These are phyloP conservation scores for Sarcophaga bullata DNA, from an alignment of 1,140 invertebrate species.

Conservation along the genomic window DNA sequence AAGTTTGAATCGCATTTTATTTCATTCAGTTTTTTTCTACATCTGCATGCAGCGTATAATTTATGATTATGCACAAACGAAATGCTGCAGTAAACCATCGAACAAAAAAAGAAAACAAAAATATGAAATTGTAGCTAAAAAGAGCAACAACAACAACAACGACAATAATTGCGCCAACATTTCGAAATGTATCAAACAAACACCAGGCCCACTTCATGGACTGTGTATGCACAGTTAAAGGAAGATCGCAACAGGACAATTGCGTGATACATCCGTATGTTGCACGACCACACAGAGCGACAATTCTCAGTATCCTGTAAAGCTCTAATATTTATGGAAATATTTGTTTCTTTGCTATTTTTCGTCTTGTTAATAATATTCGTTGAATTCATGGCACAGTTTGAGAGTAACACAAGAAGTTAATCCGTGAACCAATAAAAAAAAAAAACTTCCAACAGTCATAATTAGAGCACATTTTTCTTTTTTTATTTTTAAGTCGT, in stretches of 20 bases:
- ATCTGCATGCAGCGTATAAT: slow-evolving; percentile 32
- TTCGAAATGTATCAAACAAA: neutral
- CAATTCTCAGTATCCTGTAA: neutral
- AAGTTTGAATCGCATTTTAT: slow-evolving; percentile 16
- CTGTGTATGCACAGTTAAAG: neutral
- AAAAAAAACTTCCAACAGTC: neutral
- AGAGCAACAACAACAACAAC: neutral
- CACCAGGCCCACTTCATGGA: neutral
- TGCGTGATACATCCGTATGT: neutral
- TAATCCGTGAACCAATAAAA: slow-evolving; percentile 3
- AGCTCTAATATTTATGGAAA: neutral
- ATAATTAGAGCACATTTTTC: neutral
- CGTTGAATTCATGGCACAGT: neutral
- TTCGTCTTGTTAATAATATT: neutral
- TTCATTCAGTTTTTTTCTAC: neutral
- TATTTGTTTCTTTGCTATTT: neutral
- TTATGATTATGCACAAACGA: slow-evolving; percentile 27
- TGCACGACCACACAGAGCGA: slow-evolving; percentile 22
- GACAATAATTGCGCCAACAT: neutral
- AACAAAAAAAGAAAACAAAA: too few species aligned
- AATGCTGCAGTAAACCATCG: neutral
- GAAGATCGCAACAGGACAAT: slow-evolving; percentile 8
- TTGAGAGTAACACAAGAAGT: neutral
- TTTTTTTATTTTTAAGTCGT: neutral
- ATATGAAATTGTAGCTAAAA: too few species aligned